These are phyloP conservation scores for Chrosomus eos DNA, from an alignment of 2,797 vertebrate species.

Conservation along the genomic window DNA sequence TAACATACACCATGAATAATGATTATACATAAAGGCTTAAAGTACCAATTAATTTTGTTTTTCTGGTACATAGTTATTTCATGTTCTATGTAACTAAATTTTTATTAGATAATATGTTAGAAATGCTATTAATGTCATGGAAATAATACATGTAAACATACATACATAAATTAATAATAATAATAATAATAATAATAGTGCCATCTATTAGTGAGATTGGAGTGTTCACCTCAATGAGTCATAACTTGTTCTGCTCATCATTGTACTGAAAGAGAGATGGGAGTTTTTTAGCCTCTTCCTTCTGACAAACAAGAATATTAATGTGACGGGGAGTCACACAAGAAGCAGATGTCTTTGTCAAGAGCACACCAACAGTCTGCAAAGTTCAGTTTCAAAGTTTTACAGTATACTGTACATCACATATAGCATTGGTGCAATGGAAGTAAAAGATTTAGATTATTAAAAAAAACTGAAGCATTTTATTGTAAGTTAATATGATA, in stretches of 20 bases:
- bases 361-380: neutral
- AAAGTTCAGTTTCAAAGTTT: neutral
- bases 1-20: too few species aligned
- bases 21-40: too few species aligned
- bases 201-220: neutral
- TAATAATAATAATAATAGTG: neutral
- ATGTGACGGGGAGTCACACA: neutral
- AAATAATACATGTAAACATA: neutral
- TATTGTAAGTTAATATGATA: neutral
- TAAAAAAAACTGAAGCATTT: neutral
- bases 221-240: conserved; percentile 8
- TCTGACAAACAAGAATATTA: neutral
- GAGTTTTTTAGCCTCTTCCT: neutral
- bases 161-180: too few species aligned
- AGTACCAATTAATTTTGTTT: neutral
- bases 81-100: neutral
- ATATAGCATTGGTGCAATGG: neutral
- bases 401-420: neutral
- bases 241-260: neutral
- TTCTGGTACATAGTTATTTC: neutral
- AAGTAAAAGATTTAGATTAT: neutral
- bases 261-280: neutral
- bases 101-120: neutral
- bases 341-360: neutral
- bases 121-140: neutral